phyloP scores from a whole-genome alignment of 2,888 invertebrate genomes.

The Hypolimnas misippus region DNA sequence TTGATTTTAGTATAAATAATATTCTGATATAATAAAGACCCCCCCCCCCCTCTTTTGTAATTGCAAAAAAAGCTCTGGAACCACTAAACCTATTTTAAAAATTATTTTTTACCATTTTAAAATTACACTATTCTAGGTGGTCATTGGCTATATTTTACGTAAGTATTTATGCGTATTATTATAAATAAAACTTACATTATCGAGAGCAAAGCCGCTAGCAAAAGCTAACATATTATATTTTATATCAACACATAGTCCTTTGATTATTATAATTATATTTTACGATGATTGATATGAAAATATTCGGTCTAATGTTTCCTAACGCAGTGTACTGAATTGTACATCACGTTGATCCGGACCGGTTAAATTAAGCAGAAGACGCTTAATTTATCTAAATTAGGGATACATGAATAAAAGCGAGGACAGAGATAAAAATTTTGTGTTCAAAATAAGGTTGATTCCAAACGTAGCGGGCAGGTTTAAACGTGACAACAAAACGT shows the following conservation, averaged over 20 bases:
- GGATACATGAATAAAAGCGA: conserved; percentile 41
- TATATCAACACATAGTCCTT: background rate
- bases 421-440: conserved; percentile 30
- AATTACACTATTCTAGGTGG: too few relatives aligned
- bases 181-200: too few relatives aligned
- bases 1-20: too few relatives aligned
- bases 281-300: background rate
- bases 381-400: conserved; percentile 56
- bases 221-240: background rate
- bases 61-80: too few relatives aligned
- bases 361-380: conserved; percentile 58
- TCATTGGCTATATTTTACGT: too few relatives aligned
- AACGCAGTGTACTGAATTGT: conserved; percentile 17
- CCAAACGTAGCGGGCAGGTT: background rate
- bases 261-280: background rate
- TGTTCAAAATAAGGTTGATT: conserved; percentile 14
- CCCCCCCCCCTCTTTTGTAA: too few relatives aligned
- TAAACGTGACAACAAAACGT: background rate
- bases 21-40: too few relatives aligned
- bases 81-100: too few relatives aligned
- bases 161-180: too few relatives aligned
- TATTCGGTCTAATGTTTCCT: conserved; percentile 8
- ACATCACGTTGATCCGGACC: conserved; percentile 35
- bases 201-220: too few relatives aligned
- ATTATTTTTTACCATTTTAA: too few relatives aligned